Conservation (phyloP, 53 echinoderm and acorn worm species). For the Arbacia lixula region DNA sequence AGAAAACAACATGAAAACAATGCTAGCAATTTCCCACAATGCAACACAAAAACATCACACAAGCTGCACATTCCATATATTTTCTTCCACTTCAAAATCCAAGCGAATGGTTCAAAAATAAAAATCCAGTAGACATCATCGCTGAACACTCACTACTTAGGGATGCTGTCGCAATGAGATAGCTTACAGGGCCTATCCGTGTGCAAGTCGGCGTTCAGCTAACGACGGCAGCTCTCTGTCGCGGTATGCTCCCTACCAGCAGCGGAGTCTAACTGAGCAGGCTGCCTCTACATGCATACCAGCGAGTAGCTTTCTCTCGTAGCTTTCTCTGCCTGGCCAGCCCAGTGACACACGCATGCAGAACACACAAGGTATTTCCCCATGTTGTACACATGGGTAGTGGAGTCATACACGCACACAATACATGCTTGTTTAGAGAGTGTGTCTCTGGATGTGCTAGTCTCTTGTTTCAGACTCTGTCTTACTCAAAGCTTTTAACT, state of each 20-base stretch:
- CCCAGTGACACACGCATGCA: too few relatives aligned
- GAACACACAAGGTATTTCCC: conserved; percentile 26
- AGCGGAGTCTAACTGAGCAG: neutral
- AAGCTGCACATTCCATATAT: neutral
- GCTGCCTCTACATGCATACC: conserved; percentile 6
- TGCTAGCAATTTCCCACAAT: conserved; percentile 1
- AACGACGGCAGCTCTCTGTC: too few relatives aligned
- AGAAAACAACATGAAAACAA: conserved; percentile 10
- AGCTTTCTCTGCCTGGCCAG: neutral
- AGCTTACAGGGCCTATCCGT: conserved; percentile 1
- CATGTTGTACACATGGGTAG: conserved; percentile 10
- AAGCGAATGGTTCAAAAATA: neutral
- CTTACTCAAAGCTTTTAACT: too few relatives aligned
- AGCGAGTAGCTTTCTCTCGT: conserved; percentile 13
- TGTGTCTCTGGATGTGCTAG: neutral
- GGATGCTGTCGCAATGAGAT: neutral
- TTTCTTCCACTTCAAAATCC: neutral
- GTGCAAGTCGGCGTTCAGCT: neutral
- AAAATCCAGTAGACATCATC: neutral
- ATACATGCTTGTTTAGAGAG: neutral
- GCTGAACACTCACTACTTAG: neutral
- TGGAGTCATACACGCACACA: conserved; percentile 16
- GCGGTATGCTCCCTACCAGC: neutral
- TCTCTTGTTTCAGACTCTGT: conserved; percentile 1
- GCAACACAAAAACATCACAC: neutral